Evolutionary conservation across 2,797 vertebrate species (phyloP), one percentile per base, ranked within the genome.

Genomic region (Platalea minor): DNA sequence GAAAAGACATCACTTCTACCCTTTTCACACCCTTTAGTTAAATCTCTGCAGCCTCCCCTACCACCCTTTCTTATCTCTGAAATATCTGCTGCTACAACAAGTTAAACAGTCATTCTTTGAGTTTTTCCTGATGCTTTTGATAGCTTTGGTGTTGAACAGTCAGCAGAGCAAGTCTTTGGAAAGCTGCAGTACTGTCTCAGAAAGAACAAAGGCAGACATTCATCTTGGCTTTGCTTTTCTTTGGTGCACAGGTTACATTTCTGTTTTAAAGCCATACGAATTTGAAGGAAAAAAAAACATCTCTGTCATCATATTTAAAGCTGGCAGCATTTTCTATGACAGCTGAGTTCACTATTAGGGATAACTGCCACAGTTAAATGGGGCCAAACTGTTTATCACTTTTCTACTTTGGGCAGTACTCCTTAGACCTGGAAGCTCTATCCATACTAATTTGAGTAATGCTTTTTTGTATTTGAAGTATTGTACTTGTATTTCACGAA

Each of bases 1-100:
- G 67, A 72, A 97, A 85, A 89, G 88, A 81, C 78, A 96, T 72
- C 64, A 45, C 82, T 92, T 92, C 86, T 81, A 69, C 77, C 23
- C 69, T 92, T 88, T 91, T 88, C 82, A 80, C 75, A 89, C 74
- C 61, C 79, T 88, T 67, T 48, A 57, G 75, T 82, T 75, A 76
- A 90, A 94, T 88, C 79, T 90, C 94, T 70, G 64, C 46, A 91
- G 84, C 91, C 67, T 96, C 63, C 61, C 25, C 65, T 94, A 56
- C 43, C 45, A 45, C 65, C 67, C 67, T 77, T 65, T 48, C 85
- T 89, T 74, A 86, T 80, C 87, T 93, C 85, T 67, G 53, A 94
- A 91, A 67, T 59, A 64, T 59, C 76, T 57, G 45, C 87, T 83
- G 61, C 69, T 89, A 41, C 54, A 37, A 28, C 16, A 61, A 94